Percentiles rank a stretch among this genome's conserved stretches.
Evolutionary conservation across 2,888 invertebrate species (phyloP).

Genomic region (Drosophila nr. perissopoda): DNA sequence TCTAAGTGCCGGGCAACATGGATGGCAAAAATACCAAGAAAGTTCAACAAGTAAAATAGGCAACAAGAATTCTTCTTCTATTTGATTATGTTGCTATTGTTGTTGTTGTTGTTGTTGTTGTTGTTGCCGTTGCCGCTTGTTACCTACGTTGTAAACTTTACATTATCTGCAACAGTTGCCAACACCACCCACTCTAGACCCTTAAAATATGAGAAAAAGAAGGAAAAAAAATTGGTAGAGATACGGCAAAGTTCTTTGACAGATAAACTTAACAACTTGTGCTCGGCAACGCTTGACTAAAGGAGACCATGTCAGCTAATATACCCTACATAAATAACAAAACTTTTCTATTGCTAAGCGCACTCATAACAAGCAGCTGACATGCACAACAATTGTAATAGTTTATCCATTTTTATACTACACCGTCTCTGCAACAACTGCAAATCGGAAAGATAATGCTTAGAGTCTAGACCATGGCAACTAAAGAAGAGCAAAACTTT

Average conservation of each 20-base stretch:
- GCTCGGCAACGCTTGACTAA: background rate
- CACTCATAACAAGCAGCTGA: conserved; percentile 1
- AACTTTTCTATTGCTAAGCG: background rate
- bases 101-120: conserved; percentile 37
- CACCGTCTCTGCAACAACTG: background rate
- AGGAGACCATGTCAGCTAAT: conserved; percentile 4
- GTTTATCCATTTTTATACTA: background rate
- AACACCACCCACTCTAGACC: conserved; percentile 47
- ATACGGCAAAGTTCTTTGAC: conserved; percentile 42
- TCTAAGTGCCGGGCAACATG: conserved; percentile 48
- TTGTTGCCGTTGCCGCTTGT: conserved; percentile 47
- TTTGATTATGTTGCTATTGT: background rate
- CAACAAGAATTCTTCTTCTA: conserved; percentile 32
- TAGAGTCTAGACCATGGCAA: conserved; percentile 7
- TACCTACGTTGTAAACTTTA: conserved; percentile 68
- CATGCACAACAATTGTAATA: background rate
- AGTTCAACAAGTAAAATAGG: conserved; percentile 37
- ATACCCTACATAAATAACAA: conserved; percentile 9
- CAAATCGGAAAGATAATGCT: conserved; percentile 10
- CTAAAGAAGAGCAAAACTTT: conserved; percentile 76
- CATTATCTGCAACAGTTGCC: conserved; percentile 70
- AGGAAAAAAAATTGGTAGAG: conserved; percentile 38
- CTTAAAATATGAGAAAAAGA: conserved; percentile 67
- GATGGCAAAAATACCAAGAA: conserved; percentile 19
- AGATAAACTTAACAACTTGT: conserved; percentile 50